phyloP scores from a whole-genome alignment of 2,888 invertebrate genomes.

The Brachyopa scutellaris region DNA sequence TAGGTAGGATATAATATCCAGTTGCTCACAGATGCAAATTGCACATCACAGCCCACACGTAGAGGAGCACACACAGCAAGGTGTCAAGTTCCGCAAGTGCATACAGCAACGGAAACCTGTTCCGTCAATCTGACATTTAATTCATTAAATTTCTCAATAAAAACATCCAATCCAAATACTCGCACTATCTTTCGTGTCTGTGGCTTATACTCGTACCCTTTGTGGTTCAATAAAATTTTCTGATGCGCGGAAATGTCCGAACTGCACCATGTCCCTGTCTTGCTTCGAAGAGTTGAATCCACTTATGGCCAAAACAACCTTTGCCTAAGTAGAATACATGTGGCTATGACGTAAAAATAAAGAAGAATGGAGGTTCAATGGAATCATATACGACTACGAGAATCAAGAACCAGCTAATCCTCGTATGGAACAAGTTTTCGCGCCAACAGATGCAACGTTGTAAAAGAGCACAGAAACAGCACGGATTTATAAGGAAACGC shows the following conservation, averaged over 20 bases:
- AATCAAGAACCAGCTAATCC: constrained; percentile 64
- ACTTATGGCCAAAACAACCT: constrained; percentile 67
- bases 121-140: constrained; percentile 60
- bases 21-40: constrained; percentile 30
- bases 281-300: not conserved
- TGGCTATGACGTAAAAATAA: constrained; percentile 62
- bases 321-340: constrained; percentile 52
- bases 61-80: not conserved
- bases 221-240: constrained; percentile 65
- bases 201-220: constrained; percentile 23
- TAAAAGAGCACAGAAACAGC: constrained; percentile 1
- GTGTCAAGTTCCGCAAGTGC: constrained; percentile 45
- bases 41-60: constrained; percentile 48
- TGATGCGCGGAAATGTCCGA: constrained; percentile 59
- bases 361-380: constrained; percentile 55
- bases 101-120: constrained; percentile 34
- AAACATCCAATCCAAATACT: constrained; percentile 66
- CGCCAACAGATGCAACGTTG: constrained; percentile 37
- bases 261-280: constrained; percentile 29
- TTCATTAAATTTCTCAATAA: constrained; percentile 70
- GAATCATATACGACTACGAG: constrained; percentile 45
- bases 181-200: constrained; percentile 12
- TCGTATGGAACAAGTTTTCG: constrained; percentile 69
- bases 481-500: constrained; percentile 60
- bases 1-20: constrained; percentile 14